phyloP scores from a whole-genome alignment of 2,113 vertebrate genomes.

The Leptodactylus fuscus region DNA sequence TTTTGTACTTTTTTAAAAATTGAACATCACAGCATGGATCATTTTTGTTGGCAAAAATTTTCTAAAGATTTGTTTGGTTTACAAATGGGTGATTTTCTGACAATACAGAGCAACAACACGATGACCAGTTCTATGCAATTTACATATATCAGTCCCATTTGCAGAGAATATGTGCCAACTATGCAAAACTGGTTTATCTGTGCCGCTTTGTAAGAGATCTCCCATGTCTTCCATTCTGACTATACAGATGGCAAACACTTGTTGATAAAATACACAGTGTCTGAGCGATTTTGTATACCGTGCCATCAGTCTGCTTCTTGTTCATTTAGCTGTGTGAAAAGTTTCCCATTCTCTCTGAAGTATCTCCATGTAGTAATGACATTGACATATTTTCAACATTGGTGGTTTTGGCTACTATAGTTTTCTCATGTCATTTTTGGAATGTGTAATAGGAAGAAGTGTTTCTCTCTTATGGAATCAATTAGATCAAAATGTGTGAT shows the following conservation, averaged over 20 bases:
- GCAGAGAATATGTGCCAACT: too few species aligned
- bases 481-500: slow-evolving; percentile 33
- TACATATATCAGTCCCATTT: background rate
- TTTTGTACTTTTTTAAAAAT: too few species aligned
- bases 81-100: too few species aligned
- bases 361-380: slow-evolving; percentile 41
- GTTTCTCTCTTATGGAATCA: slow-evolving; percentile 40
- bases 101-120: background rate
- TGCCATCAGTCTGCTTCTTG: slow-evolving; percentile 40
- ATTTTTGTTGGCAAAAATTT: too few species aligned
- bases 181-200: background rate
- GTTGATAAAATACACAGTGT: slow-evolving; percentile 29
- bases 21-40: too few species aligned
- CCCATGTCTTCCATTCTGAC: background rate
- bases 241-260: slow-evolving; percentile 37
- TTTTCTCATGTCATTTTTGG: slow-evolving; percentile 54
- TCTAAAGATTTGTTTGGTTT: too few species aligned
- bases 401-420: slow-evolving; percentile 56
- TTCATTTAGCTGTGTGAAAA: slow-evolving; percentile 33
- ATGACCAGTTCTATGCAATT: background rate
- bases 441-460: slow-evolving; percentile 39
- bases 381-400: slow-evolving; percentile 34
- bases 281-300: background rate
- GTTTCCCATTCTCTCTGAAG: slow-evolving; percentile 25
- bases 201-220: background rate